phyloP scores from a whole-genome alignment of 2,888 invertebrate species.

The Allolobophora icterica region DNA sequence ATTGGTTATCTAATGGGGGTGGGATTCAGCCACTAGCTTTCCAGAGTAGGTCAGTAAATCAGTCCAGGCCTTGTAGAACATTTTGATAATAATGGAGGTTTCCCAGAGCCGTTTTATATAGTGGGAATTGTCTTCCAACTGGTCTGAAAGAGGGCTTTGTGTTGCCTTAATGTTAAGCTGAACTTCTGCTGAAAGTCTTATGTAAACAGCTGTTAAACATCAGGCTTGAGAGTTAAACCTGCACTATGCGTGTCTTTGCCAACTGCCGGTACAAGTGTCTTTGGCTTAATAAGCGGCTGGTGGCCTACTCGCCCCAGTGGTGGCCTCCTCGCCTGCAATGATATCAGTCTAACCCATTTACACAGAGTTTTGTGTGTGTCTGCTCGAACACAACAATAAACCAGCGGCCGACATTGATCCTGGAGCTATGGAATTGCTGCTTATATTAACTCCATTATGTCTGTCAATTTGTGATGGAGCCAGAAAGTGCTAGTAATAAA shows the following conservation, averaged over 20 bases:
- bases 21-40: too few relatives aligned
- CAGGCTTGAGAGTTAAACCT: not conserved
- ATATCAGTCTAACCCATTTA: not conserved
- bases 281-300: not conserved
- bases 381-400: not conserved
- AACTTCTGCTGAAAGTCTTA: not conserved
- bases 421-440: not conserved
- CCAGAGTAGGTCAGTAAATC: not conserved
- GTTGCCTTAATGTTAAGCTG: not conserved
- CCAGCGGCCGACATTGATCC: not conserved
- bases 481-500: not conserved
- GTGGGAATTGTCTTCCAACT: not conserved
- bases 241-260: not conserved
- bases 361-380: not conserved
- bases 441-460: not conserved
- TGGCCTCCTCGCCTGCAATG: not conserved
- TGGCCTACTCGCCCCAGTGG: not conserved
- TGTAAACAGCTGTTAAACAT: not conserved
- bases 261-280: not conserved
- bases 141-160: not conserved
- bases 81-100: not conserved
- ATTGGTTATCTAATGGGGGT: too few relatives aligned
- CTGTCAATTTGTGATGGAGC: not conserved
- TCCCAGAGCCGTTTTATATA: not conserved
- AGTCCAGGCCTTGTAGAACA: not conserved